Base-by-base conservation (phyloP, 2,113 vertebrate species). In the Eclectus roratus region DNA sequence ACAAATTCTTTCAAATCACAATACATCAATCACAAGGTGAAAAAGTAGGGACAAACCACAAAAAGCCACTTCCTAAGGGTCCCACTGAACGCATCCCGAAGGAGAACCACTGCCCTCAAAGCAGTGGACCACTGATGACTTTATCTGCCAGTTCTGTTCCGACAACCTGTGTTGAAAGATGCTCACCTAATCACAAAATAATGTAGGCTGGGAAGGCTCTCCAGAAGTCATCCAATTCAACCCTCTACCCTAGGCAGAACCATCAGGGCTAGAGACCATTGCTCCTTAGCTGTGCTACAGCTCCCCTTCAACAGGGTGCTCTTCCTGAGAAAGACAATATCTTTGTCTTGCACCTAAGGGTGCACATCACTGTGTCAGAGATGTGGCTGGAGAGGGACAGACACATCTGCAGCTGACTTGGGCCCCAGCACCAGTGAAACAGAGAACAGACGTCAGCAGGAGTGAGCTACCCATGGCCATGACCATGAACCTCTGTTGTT, bases 301-400 rank as follows among this genome's bases (percentile, higher is more conserved):
- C 79, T 83, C 9, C 35, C 19, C 41, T 43, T 33, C 47, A 43
- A 33, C 14, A 21, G 6, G 31, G 29, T 15, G 7, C n/a, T 24
- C 71, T 60, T 43, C 47, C 50, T 2, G 2, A 29, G 73, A 61
- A 43, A 39, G 39, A 10, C 0, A 39, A 10, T 0, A 35, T 6
- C 61, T 28, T 55, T 31, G 29, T 6, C 46, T 69, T 9, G 9
- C 15, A n/a, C 25, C n/a, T 17, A 11, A 25, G n/a, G 53, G n/a
- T 6, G 20, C 3, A 1, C 3, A 11, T 6, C 17, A 5, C 33
- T 4, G 2, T 3, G 2, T 6, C 70, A 50, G 52, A 37, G 27
- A 31, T 5, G 9, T 0, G 14, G 44, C 47, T 69, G 64, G 5
- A 74, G 18, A 60, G 28, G 28, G 13, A 58, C 50, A 53, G 50